Conservation (phyloP, 2,113 vertebrate genomes). For the Thomomys bottae region DNA sequence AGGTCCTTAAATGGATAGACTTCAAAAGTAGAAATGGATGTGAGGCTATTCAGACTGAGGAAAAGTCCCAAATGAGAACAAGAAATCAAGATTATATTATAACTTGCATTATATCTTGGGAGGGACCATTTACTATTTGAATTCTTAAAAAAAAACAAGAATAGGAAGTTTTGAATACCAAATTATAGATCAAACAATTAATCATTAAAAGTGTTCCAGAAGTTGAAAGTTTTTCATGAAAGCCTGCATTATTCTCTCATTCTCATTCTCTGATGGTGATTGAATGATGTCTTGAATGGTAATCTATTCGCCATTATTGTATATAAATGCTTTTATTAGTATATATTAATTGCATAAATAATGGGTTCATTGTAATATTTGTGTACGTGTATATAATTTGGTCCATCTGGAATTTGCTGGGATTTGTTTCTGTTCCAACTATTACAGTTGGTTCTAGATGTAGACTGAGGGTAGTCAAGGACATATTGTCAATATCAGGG, state of each 20-base stretch:
- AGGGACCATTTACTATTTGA: background rate
- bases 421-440: too few relatives aligned
- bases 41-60: background rate
- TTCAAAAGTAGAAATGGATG: background rate
- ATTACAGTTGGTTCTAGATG: too few relatives aligned
- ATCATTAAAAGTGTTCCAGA: background rate
- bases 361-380: too few relatives aligned
- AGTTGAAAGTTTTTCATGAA: background rate
- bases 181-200: conserved; percentile 1
- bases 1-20: conserved; percentile 27
- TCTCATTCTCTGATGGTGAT: background rate
- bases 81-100: conserved; percentile 11
- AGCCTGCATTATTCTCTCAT: background rate
- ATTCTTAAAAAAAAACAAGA: background rate
- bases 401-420: too few relatives aligned
- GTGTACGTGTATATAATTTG: too few relatives aligned
- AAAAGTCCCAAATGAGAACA: background rate
- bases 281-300: background rate
- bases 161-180: conserved; percentile 11
- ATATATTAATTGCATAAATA: too few relatives aligned
- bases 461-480: too few relatives aligned
- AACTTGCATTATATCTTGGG: background rate
- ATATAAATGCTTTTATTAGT: too few relatives aligned
- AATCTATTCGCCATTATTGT: background rate
- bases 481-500: too few relatives aligned